These are phyloP conservation scores for Rousettus madagascariensis DNA, from an alignment of 2,797 vertebrate species.

Conservation along the genomic window DNA sequence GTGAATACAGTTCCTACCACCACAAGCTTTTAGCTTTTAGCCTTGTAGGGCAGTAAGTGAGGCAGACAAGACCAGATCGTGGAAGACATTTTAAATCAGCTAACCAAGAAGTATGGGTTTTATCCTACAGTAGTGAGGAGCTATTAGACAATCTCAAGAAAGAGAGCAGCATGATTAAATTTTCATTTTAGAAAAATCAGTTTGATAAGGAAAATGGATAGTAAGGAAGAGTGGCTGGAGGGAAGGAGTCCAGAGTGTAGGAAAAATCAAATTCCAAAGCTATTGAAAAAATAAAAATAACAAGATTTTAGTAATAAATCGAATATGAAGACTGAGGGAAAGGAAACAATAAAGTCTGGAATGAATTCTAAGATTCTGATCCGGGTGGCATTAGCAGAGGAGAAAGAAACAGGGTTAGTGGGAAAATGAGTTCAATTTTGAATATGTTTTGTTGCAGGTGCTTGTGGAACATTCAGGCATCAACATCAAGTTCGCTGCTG, in stretches of 20 bases:
- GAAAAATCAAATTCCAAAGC: slow-evolving; percentile 40
- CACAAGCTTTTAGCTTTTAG: neutral
- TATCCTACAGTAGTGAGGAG: neutral
- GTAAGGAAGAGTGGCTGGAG: neutral
- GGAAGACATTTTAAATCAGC: neutral
- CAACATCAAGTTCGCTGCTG: neutral
- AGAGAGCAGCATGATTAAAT: neutral
- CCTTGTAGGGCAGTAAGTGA: neutral
- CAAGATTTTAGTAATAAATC: slow-evolving; percentile 25
- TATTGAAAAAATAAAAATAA: slow-evolving; percentile 34
- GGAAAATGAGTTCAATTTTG: slow-evolving; percentile 1
- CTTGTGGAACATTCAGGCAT: neutral
- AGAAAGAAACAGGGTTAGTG: neutral
- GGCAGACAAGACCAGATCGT: neutral
- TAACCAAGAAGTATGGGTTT: neutral
- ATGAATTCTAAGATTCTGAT: neutral
- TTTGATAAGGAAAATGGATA: neutral
- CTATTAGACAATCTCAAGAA: neutral
- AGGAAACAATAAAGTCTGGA: neutral
- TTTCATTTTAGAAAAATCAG: slow-evolving; percentile 32
- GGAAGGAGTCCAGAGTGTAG: neutral
- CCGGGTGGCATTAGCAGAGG: neutral
- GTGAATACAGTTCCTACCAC: neutral
- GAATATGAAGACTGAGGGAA: slow-evolving; percentile 6
- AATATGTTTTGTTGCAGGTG: neutral